Conservation (phyloP, 2,888 invertebrate species). For the Dasysyrphus albostriatus region DNA sequence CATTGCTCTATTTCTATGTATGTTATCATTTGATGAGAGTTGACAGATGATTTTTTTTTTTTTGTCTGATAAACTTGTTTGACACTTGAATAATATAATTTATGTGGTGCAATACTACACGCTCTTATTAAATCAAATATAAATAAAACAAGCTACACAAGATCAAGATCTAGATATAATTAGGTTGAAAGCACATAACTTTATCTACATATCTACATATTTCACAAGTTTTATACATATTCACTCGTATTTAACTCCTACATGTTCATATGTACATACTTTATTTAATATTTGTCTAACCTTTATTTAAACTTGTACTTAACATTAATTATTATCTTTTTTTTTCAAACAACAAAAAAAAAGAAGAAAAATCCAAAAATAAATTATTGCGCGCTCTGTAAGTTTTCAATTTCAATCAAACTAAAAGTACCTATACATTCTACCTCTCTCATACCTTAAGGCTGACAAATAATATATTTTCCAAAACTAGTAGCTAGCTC, state of each 20-base stretch:
- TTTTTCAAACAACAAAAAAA: not conserved
- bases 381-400: conserved; percentile 11
- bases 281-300: conserved; percentile 21
- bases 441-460: not conserved
- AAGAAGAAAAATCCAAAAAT: conserved; percentile 36
- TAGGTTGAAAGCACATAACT: not conserved
- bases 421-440: not conserved
- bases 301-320: conserved; percentile 30
- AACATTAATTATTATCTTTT: conserved; percentile 38
- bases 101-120: not conserved
- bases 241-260: not conserved
- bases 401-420: not conserved
- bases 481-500: conserved; percentile 1
- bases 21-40: conserved; percentile 7
- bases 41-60: not conserved
- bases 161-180: conserved; percentile 17
- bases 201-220: not conserved
- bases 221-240: not conserved
- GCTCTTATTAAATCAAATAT: conserved; percentile 15
- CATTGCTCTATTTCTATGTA: conserved; percentile 8
- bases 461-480: not conserved
- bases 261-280: not conserved
- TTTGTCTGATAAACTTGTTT: not conserved
- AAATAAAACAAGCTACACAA: conserved; percentile 13
- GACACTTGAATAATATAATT: not conserved